Evolutionary conservation across 2,888 invertebrate species (phyloP).

Genomic region (Plusia festucae): DNA sequence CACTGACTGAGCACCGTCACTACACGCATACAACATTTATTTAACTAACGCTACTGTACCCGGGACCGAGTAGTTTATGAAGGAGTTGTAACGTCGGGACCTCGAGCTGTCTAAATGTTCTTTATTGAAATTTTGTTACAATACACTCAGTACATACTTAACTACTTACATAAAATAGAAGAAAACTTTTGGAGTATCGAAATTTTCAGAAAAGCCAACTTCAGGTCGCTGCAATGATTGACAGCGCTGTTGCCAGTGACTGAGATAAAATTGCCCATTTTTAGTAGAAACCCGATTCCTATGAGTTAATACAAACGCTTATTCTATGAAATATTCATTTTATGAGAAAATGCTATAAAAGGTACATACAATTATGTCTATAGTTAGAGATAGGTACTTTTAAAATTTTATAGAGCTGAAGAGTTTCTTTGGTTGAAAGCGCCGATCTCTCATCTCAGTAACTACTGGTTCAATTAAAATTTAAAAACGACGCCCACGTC

Average conservation of each 20-base stretch:
- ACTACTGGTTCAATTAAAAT: too few relatives aligned
- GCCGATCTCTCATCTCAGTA: too few relatives aligned
- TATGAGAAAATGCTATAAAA: too few relatives aligned
- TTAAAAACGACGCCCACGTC: too few relatives aligned
- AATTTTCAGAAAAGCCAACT: conserved; percentile 83
- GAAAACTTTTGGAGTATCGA: conserved; percentile 76
- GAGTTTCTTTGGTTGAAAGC: too few relatives aligned
- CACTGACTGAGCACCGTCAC: conserved; percentile 74
- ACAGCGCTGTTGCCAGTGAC: conserved; percentile 32
- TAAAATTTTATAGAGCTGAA: too few relatives aligned
- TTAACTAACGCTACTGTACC: conserved; percentile 63
- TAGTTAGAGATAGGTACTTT: too few relatives aligned
- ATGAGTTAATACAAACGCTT: too few relatives aligned
- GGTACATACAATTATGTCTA: too few relatives aligned
- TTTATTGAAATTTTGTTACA: conserved; percentile 71
- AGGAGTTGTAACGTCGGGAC: conserved; percentile 54
- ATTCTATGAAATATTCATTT: too few relatives aligned
- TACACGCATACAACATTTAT: conserved; percentile 70
- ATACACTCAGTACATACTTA: conserved; percentile 59
- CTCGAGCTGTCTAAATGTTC: conserved; percentile 61
- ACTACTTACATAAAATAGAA: conserved; percentile 84
- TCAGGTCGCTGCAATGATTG: conserved; percentile 63
- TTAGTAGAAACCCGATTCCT: too few relatives aligned
- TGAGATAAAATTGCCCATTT: conserved; percentile 18
- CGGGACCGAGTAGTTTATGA: conserved; percentile 58